phyloP scores from a whole-genome alignment of 1,140 invertebrate species.

The Thalassaphorura encarpata region DNA sequence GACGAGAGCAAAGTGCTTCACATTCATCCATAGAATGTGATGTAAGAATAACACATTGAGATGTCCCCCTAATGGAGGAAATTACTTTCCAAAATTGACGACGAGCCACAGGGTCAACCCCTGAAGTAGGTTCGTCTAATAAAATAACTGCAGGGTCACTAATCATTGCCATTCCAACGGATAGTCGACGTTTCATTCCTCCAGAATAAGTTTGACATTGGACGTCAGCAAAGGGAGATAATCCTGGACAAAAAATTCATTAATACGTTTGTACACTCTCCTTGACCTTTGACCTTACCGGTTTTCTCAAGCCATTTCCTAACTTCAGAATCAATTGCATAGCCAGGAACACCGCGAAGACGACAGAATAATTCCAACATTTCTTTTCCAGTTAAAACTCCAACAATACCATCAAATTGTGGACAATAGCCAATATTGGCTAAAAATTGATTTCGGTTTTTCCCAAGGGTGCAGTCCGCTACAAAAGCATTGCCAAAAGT shows the following conservation, averaged over 20 bases:
- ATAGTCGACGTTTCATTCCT: constrained; percentile 52
- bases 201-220: constrained; percentile 37
- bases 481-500: constrained; percentile 46
- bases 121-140: constrained; percentile 55
- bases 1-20: constrained; percentile 42
- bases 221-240: neutral
- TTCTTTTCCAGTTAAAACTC: constrained; percentile 47
- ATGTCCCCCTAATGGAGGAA: constrained; percentile 22
- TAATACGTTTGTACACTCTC: too few species aligned
- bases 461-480: constrained; percentile 37
- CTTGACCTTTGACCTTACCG: too few species aligned
- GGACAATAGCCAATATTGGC: constrained; percentile 43
- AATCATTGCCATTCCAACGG: constrained; percentile 50
- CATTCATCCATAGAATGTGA: constrained; percentile 44
- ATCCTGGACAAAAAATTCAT: too few species aligned
- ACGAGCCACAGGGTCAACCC: constrained; percentile 41
- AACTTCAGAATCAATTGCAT: constrained; percentile 39
- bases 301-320: constrained; percentile 25
- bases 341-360: constrained; percentile 41
- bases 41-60: constrained; percentile 28
- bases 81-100: constrained; percentile 39
- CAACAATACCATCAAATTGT: constrained; percentile 48
- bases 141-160: constrained; percentile 53
- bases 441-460: constrained; percentile 36
- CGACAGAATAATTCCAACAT: constrained; percentile 46